Percentiles rank a stretch among this genome's conserved stretches.
Conservation (phyloP, 2,113 vertebrate species). For the Malaclemys terrapin region DNA sequence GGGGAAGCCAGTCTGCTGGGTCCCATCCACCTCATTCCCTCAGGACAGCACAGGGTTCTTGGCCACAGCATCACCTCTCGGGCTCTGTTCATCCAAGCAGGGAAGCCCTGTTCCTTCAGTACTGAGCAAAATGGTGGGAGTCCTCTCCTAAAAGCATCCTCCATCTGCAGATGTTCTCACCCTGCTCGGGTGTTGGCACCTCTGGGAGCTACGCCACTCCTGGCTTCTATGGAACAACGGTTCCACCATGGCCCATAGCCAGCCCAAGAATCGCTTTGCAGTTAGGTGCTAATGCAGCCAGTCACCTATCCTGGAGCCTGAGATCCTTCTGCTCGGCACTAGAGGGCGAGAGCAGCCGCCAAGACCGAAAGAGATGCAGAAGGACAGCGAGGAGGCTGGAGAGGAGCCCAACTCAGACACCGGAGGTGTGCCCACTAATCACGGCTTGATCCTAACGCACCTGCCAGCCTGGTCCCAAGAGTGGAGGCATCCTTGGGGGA, state of each 20-base stretch:
- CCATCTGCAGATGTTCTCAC: background rate
- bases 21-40: background rate
- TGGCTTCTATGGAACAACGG: too few relatives aligned
- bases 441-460: too few relatives aligned
- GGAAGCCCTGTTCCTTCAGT: background rate
- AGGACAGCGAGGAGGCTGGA: slow-evolving; percentile 31
- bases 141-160: background rate
- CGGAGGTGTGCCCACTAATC: too few relatives aligned
- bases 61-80: background rate
- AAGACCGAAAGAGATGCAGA: background rate
- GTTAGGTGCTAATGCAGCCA: too few relatives aligned
- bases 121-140: background rate
- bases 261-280: background rate
- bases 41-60: background rate
- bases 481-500: background rate
- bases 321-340: background rate
- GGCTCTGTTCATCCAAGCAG: background rate
- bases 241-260: too few relatives aligned
- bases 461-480: too few relatives aligned
- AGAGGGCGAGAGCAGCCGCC: background rate
- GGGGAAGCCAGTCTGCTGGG: background rate
- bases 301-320: background rate
- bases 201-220: background rate
- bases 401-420: background rate
- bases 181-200: background rate